Evolutionary conservation across 2,113 vertebrate genomes (phyloP).

Genomic region (Tetrao urogallus): DNA sequence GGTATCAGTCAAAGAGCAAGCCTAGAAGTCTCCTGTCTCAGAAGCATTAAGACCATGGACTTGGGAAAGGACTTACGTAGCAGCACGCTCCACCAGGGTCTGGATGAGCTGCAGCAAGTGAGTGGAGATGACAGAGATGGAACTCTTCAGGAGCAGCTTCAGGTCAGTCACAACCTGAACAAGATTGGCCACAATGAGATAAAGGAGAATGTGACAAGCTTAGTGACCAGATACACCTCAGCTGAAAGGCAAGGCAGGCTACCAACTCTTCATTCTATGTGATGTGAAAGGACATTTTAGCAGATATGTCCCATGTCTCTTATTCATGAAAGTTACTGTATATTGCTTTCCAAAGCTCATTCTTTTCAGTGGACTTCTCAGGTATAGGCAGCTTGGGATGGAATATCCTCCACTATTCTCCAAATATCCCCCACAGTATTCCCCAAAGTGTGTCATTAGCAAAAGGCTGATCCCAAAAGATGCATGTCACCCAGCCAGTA

Average conservation of each 20-base stretch:
- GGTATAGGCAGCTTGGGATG: not conserved
- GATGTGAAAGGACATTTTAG: not conserved
- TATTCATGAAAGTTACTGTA: not conserved
- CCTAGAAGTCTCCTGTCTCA: not conserved
- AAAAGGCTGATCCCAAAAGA: not conserved
- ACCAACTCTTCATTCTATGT: not conserved
- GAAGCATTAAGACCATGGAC: accelerated
- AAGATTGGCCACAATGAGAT: not conserved
- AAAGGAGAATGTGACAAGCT: not conserved
- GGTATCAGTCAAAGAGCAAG: not conserved
- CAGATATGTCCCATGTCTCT: not conserved
- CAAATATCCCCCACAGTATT: too few species aligned
- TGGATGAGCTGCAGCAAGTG: slow-evolving; percentile 82
- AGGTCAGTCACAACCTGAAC: not conserved
- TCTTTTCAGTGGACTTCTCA: not conserved
- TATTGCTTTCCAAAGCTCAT: not conserved
- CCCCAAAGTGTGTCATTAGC: too few species aligned
- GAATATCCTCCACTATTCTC: not conserved
- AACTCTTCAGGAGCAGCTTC: slow-evolving; percentile 83
- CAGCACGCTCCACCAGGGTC: slow-evolving; percentile 92
- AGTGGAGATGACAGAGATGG: slow-evolving; percentile 75
- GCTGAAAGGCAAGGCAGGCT: not conserved
- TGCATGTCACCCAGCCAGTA: not conserved
- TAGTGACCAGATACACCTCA: not conserved
- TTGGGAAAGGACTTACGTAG: slow-evolving; percentile 79